Conservation (phyloP, 2,888 invertebrate genomes). For the Griposia aprilina region DNA sequence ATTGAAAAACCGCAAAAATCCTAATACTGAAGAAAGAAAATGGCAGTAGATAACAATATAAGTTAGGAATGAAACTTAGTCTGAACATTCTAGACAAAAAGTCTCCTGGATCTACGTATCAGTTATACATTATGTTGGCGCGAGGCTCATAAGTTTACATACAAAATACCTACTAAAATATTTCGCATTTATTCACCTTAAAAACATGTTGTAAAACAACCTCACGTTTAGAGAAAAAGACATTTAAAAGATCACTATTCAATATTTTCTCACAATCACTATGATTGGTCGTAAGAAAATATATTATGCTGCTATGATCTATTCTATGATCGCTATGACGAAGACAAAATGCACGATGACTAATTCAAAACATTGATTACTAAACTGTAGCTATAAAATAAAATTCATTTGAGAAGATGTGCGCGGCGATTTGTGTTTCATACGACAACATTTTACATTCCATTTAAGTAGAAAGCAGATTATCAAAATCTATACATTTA, state of each 20-base stretch:
- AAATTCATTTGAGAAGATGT: conserved; percentile 38
- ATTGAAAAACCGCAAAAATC: conserved; percentile 47
- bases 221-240: not conserved
- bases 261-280: conserved; percentile 28
- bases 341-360: conserved; percentile 36
- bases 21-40: conserved; percentile 77
- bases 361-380: conserved; percentile 21
- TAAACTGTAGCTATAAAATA: conserved; percentile 15
- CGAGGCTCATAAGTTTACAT: conserved; percentile 14
- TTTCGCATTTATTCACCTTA: conserved; percentile 33
- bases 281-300: conserved; percentile 19
- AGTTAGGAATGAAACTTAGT: conserved; percentile 62
- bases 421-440: conserved; percentile 40
- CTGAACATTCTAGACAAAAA: conserved; percentile 40
- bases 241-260: conserved; percentile 7
- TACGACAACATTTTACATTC: not conserved
- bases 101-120: conserved; percentile 32
- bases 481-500: conserved; percentile 41
- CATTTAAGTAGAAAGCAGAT: conserved; percentile 32
- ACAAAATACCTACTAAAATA: conserved; percentile 41
- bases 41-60: conserved; percentile 71
- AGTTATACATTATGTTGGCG: conserved; percentile 2
- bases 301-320: conserved; percentile 47
- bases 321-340: conserved; percentile 7
- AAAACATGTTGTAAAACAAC: conserved; percentile 5